Evolutionary conservation across 2,113 vertebrate species (phyloP).

Genomic region (Crotalus viridis): DNA sequence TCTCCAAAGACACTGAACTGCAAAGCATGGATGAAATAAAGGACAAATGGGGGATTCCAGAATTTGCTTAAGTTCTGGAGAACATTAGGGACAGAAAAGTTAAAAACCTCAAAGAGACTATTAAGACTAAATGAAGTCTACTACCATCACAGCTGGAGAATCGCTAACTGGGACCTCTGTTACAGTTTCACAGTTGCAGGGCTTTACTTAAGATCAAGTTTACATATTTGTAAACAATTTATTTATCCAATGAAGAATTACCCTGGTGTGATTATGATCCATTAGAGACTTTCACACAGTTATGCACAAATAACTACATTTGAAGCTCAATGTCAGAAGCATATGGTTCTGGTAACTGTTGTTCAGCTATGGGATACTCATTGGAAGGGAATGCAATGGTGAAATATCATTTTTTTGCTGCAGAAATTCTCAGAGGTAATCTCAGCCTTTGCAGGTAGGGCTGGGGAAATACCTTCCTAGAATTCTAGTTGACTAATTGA

Average conservation of each 20-base stretch:
- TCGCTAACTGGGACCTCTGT: neutral
- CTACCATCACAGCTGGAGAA: slow-evolving; percentile 7
- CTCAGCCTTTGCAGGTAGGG: neutral
- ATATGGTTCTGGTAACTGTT: neutral
- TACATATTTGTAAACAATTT: neutral
- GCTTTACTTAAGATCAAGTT: slow-evolving; percentile 21
- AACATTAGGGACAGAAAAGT: slow-evolving; percentile 21
- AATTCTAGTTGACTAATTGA: neutral
- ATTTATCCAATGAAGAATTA: neutral
- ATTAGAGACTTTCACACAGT: neutral
- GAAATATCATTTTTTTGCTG: neutral
- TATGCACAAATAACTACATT: neutral
- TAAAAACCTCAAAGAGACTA: slow-evolving; percentile 27
- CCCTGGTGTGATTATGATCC: neutral
- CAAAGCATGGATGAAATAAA: slow-evolving; percentile 32
- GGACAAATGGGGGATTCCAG: slow-evolving; percentile 10
- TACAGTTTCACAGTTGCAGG: neutral
- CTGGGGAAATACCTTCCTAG: neutral
- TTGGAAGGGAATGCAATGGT: neutral
- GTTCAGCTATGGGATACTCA: neutral
- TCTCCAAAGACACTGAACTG: neutral
- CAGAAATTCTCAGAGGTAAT: neutral
- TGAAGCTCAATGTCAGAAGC: neutral
- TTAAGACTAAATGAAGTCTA: slow-evolving; percentile 22
- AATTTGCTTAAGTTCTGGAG: slow-evolving; percentile 2